Base-by-base conservation (phyloP, 2,113 vertebrate genomes). In the Nycticryphes semicollaris region DNA sequence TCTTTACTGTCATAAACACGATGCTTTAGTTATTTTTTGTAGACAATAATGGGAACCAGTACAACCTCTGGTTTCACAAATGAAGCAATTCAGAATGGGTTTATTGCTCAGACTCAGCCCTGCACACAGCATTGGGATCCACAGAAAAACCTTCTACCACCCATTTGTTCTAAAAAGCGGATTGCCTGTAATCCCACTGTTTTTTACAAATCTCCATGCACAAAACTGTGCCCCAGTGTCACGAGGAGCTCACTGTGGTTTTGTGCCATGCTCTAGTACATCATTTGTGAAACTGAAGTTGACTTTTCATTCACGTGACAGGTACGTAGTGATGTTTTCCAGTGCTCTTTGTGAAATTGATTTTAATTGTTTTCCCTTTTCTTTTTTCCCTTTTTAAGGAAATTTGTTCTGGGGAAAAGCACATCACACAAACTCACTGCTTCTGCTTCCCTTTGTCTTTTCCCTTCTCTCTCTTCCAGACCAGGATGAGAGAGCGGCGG, bases 401-500 rank as follows among this genome's bases (percentile, higher is more conserved):
- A 95, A 92, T 96, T 89, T 80, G 28, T 92, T 97, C 95, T 87
- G 59, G 82, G 79, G 81, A 92, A 70, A 97, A 91, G 45, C 33
- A 0, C n/a, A 39, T 94, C 43, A 12, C 95, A 48, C 88, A 91
- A 94, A 97, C 94, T 98, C 81, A 98, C 93, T 92, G 89, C 87
- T 95, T 81, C 37, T 94, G 27, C 60, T 78, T 90, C 92, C 48
- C 93, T 82, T 74, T 89, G n/a, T 97, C 86, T 97, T 77, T 97
- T 53, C 94, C 81, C 90, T 96, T 96, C 63, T 96, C 63, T 92
- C 69, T 96, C 69, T 97, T 97, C 83, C 97, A 98, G 98, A 99
- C 83, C 98, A 98, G 97, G 98, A 99, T 94, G 98, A 99, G 88
- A 96, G 97, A 96, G 97, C 98, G 3, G 98, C 98, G 12, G 98